Base-by-base conservation (phyloP, 1,140 invertebrate species). In the Dufourea novaeangliae region DNA sequence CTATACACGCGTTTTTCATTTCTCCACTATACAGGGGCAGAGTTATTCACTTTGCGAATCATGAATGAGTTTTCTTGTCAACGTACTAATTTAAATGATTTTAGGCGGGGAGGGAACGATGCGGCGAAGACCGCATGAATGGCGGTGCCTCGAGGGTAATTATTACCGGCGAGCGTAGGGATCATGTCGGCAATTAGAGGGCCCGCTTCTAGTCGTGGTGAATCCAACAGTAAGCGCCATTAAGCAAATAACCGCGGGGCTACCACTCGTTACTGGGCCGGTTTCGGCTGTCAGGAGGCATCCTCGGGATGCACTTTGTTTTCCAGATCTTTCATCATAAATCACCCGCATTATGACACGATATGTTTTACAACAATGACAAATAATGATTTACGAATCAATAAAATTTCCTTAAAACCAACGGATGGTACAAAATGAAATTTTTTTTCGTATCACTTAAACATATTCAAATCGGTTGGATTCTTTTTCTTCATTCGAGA, bases 101-200 rank as follows among this genome's bases (percentile, higher is more conserved):
- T 61, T 22, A 52, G 39, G 3, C n/a, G 41, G 0, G 39, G 3
- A 14, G 41, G 0, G 7, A 14, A 39, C 46, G 57, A 37, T 29
- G 5, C 29, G 12, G 37, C 57, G 66, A 57, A 25, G 71, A 5
- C 32, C 62, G 39, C 37, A 74, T 74, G 71, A 74, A 74, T 74
- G 71, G 46, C 32, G 68, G 62, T 56, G 59, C 59, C 74, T 77
- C 56, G 44, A 37, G 79, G 68, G 56, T 82, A 82, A 83, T 82
- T 83, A 82, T 84, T 83, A 79, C 69, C 61, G 80, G 80, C 66
- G 70, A 70, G 76, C 74, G 83, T 76, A 72, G 70, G 82, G 70
- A 88, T 88, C 84, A 80, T 82, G 79, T 80, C 77, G 74, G 86
- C 85, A 88, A 89, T 89, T 88, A 89, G 85, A 86, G 84, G 79